Conservation (phyloP, 2,797 vertebrate species). For the Hozukius guyotensis region DNA sequence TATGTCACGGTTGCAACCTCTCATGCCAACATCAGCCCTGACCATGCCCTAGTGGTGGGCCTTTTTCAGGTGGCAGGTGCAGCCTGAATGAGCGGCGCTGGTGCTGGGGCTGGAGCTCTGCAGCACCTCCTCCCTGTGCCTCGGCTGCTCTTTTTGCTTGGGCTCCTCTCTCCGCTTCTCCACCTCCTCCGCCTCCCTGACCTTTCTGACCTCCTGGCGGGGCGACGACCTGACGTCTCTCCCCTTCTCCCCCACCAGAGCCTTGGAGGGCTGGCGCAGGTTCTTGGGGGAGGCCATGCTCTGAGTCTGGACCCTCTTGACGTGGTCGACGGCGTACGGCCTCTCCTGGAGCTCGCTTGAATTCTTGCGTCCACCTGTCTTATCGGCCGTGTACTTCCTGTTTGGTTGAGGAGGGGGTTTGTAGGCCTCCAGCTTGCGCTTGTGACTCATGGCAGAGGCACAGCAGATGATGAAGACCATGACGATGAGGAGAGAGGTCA, state of each 20-base stretch:
- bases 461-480: constrained; percentile 94
- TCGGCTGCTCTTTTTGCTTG: constrained; percentile 68
- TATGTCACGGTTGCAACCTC: constrained; percentile 1
- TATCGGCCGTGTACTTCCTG: constrained; percentile 87
- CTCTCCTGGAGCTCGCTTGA: constrained; percentile 85
- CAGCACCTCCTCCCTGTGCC: constrained; percentile 67
- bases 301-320: constrained; percentile 87
- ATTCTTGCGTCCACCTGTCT: constrained; percentile 69
- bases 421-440: constrained; percentile 92
- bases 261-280: constrained; percentile 85
- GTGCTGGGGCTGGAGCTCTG: constrained; percentile 54
- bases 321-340: constrained; percentile 80
- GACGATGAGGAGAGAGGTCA: constrained; percentile 91
- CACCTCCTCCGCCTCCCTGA: constrained; percentile 64
- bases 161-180: constrained; percentile 73
- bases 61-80: constrained; percentile 85
- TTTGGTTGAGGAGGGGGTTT: constrained; percentile 86
- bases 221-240: constrained; percentile 73
- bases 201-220: constrained; percentile 67
- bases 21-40: neutral
- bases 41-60: constrained; percentile 57
- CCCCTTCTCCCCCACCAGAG: constrained; percentile 79
- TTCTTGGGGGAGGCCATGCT: constrained; percentile 87
- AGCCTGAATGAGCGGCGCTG: constrained; percentile 72
- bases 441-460: constrained; percentile 91